Evolutionary conservation across 2,113 vertebrate species (phyloP), one percentile per base, ranked within the genome.

Genomic region (Tenebrosternarchus preto): DNA sequence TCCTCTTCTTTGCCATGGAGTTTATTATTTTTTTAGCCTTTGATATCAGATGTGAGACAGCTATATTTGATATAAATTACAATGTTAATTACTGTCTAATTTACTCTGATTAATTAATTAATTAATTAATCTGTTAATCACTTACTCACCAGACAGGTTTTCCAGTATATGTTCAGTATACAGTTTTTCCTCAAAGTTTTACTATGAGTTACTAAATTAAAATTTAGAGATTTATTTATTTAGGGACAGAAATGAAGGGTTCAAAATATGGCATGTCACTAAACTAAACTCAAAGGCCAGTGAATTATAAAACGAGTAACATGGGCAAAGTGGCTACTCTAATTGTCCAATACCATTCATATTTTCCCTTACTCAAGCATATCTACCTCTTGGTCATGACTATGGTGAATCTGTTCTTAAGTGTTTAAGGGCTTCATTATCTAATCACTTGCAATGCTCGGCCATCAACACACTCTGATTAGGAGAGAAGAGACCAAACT

Each of bases 351-450:
- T 43, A 31, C 72, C 53, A 76, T 60, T 76, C 73, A 60, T 59
- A 73, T 25, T 25, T 46, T 56, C 5, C 24, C 5, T 55, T 68
- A 60, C 64, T 73, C 57, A 66, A 83, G 39, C 73, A 77, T 46
- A 79, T 56, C 16, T 73, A 36, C 24, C 53, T 50, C 50, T 73
- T 73, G 29, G 55, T 73, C 71, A 80, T 39, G 63, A 36, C 64
- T 68, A 27, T 46, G 77, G 61, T 73, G 77, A 81, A 84, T 84
- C 71, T 61, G 78, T 81, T 70, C 78, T 81, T 68, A 84, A 81
- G 95, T 94, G 93, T 93, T 94, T 95, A 93, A 96, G 93, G 95
- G 94, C 93, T 96, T 95, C 95, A 98, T 97, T 98, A 97, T 96
- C 94, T 96, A 97, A 98, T 98, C 95, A 97, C 94, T 93, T 91